Evolutionary conservation across 2,888 invertebrate genomes (phyloP).

Genomic region (Pardosa pseudoannulata): DNA sequence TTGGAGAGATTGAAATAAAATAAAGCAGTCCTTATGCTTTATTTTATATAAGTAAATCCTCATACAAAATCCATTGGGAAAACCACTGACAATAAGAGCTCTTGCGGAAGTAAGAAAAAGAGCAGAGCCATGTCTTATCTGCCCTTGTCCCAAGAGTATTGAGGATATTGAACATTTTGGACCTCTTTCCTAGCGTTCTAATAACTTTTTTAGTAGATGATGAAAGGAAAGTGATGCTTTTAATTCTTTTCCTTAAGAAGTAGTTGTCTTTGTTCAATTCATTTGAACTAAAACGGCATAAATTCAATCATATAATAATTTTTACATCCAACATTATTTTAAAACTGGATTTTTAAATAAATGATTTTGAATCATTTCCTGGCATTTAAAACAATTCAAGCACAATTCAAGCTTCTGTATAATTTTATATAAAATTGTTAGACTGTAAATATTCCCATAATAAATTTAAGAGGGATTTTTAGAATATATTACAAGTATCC

Average conservation of each 20-base stretch:
- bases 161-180: neutral
- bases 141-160: neutral
- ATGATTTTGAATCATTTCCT: neutral
- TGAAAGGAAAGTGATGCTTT: neutral
- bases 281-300: too few species aligned
- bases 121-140: neutral
- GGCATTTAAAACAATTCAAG: too few species aligned
- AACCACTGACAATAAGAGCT: conserved; percentile 2
- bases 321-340: too few species aligned
- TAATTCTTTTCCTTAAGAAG: neutral
- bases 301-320: too few species aligned
- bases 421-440: too few species aligned
- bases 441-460: too few species aligned
- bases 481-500: neutral
- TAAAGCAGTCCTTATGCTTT: neutral
- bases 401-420: too few species aligned
- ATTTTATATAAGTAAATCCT: neutral
- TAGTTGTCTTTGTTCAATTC: too few species aligned
- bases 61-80: neutral
- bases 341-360: too few species aligned
- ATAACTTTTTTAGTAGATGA: neutral
- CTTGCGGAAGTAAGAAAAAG: neutral
- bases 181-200: neutral
- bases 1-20: neutral
- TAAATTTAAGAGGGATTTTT: too few species aligned